Evolutionary conservation across 2,888 invertebrate species (phyloP), one percentile per base, ranked within the genome.

Genomic region (Lasius fuliginosus): DNA sequence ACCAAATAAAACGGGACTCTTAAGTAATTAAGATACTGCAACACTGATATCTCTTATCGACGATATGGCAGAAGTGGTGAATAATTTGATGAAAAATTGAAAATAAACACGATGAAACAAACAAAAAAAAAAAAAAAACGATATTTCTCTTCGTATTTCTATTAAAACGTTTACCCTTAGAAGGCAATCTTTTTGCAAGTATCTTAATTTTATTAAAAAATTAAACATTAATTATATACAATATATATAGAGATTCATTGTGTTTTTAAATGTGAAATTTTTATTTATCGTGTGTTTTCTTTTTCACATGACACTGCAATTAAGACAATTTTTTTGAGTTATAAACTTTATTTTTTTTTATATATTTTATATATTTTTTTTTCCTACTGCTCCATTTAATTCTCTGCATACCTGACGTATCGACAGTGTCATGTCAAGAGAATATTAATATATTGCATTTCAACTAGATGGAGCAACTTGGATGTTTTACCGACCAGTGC

Each of bases 21-120:
- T 81, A 71, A 81, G 46, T 71, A 71, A 77, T 12, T 33, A 46
- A 79, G 58, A 67, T 67, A 42, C 56, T 67, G 60, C 60, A 33
- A 60, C 46, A 60, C 46, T 71, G 71, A 65, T 71, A 49, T 62
- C 58, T 62, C 58, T 79, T 60, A 71, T 23, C 36, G 23, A 69
- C 33, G 60, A 53, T 68, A 36, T 46, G 46, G 8, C 69, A 36
- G 33, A 36, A 49, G 60, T 36, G 60, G 15, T 71, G 71, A 62
- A 58, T 79, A 69, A 60, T 18, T 60, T 53, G 68, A 69, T 33
- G 30, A 79, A 46, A 36, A 23, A 79, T 42, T 81, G 69, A 12
- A 64, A 81, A 81, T 81, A 81, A 81, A 81, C 36, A 62, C 27
- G 30, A 79, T 79, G 42, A 81, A 18, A 71, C 79, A 71, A 68